phyloP scores from a whole-genome alignment of 2,888 invertebrate genomes.

The Mesochorus sp. region DNA sequence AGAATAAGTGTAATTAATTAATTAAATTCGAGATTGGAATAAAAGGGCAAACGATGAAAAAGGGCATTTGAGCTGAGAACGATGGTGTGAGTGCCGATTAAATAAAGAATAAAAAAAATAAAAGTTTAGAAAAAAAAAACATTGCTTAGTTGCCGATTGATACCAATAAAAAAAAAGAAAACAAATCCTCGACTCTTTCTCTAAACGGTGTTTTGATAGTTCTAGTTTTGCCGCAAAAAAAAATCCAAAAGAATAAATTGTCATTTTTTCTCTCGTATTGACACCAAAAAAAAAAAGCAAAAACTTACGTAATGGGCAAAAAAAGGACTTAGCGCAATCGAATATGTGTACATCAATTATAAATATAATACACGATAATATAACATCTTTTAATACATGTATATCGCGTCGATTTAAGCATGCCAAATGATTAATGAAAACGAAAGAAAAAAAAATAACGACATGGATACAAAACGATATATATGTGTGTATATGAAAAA shows the following conservation, averaged over 20 bases:
- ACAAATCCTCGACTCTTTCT: slow-evolving; percentile 33
- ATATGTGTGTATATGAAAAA: slow-evolving; percentile 31
- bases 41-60: slow-evolving; percentile 18
- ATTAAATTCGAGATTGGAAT: slow-evolving; percentile 19
- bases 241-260: slow-evolving; percentile 58
- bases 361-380: slow-evolving; percentile 61
- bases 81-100: slow-evolving; percentile 33
- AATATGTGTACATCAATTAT: slow-evolving; percentile 64
- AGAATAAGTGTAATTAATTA: slow-evolving; percentile 14
- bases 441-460: slow-evolving; percentile 22
- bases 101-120: slow-evolving; percentile 4
- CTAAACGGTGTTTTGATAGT: slow-evolving; percentile 60
- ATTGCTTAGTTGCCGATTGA: slow-evolving; percentile 39
- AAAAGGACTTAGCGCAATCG: slow-evolving; percentile 70
- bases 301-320: slow-evolving; percentile 58
- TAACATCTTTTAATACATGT: slow-evolving; percentile 66
- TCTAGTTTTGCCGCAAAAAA: slow-evolving; percentile 58
- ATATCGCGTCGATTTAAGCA: slow-evolving; percentile 68
- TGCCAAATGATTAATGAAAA: slow-evolving; percentile 68
- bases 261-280: slow-evolving; percentile 71
- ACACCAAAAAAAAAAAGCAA: slow-evolving; percentile 65
- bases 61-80: slow-evolving; percentile 10
- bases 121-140: slow-evolving; percentile 5
- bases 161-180: slow-evolving; percentile 1
- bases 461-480: slow-evolving; percentile 32